phyloP scores from a whole-genome alignment of 2,797 vertebrate species.

The Tenualosa ilisha region DNA sequence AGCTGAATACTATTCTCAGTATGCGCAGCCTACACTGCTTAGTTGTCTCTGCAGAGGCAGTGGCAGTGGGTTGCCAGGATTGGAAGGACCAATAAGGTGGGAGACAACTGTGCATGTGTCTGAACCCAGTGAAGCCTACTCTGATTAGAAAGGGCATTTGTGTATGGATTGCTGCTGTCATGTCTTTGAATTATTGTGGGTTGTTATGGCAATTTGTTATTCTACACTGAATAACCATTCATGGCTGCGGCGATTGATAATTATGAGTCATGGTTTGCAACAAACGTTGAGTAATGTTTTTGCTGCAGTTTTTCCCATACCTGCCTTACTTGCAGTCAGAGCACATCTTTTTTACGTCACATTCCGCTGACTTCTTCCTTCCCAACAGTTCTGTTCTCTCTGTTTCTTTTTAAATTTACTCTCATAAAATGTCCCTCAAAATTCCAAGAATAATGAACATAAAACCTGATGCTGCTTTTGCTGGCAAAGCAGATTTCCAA shows the following conservation, averaged over 20 bases:
- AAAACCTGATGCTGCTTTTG: neutral
- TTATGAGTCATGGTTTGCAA: neutral
- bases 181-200: neutral
- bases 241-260: neutral
- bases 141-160: neutral
- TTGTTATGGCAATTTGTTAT: neutral
- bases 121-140: neutral
- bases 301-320: neutral
- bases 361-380: neutral
- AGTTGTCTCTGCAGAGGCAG: neutral
- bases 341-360: neutral
- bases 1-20: conserved; percentile 1
- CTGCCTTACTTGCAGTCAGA: neutral
- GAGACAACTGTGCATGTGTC: neutral
- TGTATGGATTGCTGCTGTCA: neutral
- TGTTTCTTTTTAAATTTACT: neutral
- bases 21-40: neutral
- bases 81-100: neutral
- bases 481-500: conserved; percentile 2
- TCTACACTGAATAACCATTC: neutral
- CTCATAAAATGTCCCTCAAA: neutral
- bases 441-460: neutral
- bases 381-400: neutral
- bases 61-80: neutral
- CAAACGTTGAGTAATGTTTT: neutral